Percentiles rank a stretch among this genome's conserved stretches.
phyloP scores from a whole-genome alignment of 2,797 vertebrate genomes.

The Rousettus madagascariensis region DNA sequence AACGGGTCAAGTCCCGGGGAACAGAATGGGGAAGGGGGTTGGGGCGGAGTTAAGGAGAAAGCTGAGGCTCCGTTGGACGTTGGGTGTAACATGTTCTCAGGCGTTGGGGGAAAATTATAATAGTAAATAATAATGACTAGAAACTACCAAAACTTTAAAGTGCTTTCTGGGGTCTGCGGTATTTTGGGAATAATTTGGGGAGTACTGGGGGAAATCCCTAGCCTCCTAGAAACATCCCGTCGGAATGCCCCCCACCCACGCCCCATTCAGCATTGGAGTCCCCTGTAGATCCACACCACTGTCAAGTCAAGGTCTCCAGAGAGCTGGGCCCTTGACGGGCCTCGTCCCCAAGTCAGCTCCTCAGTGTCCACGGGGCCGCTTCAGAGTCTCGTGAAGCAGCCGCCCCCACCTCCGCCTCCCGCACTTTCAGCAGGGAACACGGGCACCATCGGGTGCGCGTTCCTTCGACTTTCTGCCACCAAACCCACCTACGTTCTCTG shows the following conservation, averaged over 20 bases:
- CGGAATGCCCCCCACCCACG: background rate
- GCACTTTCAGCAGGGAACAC: background rate
- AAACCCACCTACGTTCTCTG: background rate
- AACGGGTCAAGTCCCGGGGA: background rate
- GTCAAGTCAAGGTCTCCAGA: background rate
- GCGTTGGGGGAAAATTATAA: background rate
- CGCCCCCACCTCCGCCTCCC: background rate
- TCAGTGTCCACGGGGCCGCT: too few species aligned
- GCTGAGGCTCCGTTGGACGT: rapidly evolving
- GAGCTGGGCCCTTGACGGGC: background rate
- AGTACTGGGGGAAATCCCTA: background rate
- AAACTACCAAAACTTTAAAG: background rate
- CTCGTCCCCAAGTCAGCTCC: background rate
- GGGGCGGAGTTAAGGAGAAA: background rate
- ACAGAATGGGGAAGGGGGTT: rapidly evolving
- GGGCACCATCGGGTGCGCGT: too few species aligned
- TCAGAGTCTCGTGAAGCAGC: background rate
- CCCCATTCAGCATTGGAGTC: background rate
- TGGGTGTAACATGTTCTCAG: background rate
- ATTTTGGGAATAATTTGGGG: background rate
- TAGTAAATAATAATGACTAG: background rate
- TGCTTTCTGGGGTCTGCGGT: background rate
- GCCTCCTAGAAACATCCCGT: background rate
- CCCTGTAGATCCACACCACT: background rate
- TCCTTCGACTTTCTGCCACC: too few species aligned